Percentiles rank a stretch among this genome's conserved stretches.
Evolutionary conservation across 2,888 invertebrate species (phyloP).

Genomic region (Callinectes sapidus): DNA sequence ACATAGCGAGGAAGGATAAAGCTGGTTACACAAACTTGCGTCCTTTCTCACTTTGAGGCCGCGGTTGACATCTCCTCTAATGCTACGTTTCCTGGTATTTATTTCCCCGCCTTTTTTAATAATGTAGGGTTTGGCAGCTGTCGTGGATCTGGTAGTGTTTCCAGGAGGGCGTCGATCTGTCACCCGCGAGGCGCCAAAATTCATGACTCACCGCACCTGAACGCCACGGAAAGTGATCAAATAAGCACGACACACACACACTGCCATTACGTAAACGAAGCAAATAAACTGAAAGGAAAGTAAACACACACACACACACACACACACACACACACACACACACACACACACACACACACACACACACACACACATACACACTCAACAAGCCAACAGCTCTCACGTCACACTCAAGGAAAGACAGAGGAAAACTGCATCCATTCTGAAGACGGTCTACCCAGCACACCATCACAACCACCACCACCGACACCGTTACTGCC

Average conservation of each 20-base stretch:
- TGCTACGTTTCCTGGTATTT: neutral
- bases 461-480: neutral
- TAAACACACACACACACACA: conserved; percentile 28
- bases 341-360: conserved; percentile 34
- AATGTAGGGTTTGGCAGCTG: conserved; percentile 5
- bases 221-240: conserved; percentile 15
- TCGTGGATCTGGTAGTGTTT: neutral
- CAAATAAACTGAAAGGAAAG: conserved; percentile 27
- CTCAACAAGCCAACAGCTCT: conserved; percentile 6
- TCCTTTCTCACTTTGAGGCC: neutral
- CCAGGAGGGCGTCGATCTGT: neutral
- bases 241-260: conserved; percentile 1
- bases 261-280: conserved; percentile 28
- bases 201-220: conserved; percentile 19
- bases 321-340: conserved; percentile 31
- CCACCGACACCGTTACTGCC: neutral
- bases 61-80: neutral
- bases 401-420: neutral
- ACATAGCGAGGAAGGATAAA: neutral
- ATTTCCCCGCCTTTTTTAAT: neutral
- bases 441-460: neutral
- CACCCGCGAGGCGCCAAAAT: neutral
- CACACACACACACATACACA: conserved; percentile 15
- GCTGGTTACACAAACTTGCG: neutral
- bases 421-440: neutral